These are phyloP conservation scores for Glaucopsyche alexis DNA, from an alignment of 2,888 invertebrate species.

Conservation along the genomic window DNA sequence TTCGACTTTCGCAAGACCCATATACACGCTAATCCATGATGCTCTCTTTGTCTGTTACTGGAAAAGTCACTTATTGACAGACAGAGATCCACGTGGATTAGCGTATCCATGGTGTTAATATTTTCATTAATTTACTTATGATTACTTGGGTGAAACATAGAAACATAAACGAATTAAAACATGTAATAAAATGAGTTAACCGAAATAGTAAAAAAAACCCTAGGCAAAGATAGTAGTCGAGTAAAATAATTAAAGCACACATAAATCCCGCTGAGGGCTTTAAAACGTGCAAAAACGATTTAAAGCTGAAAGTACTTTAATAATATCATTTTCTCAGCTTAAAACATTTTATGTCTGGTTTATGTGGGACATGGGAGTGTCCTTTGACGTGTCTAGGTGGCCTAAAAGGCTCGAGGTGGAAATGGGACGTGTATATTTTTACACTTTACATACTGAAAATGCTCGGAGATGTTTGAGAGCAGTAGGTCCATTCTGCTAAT, in stretches of 20 bases:
- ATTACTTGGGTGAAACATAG: no score
- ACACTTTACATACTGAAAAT: not conserved
- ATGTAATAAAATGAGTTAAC: no score
- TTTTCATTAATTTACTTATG: no score
- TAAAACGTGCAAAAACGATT: not conserved
- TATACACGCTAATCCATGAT: no score
- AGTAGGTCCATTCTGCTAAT: not conserved
- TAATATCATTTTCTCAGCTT: not conserved
- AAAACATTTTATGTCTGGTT: conserved; percentile 2
- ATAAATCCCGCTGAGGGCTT: not conserved
- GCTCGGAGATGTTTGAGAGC: not conserved
- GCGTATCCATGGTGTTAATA: no score
- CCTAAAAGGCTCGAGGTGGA: not conserved
- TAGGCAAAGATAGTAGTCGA: not conserved
- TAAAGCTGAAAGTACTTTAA: not conserved
- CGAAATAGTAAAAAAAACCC: not conserved
- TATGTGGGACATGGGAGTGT: not conserved
- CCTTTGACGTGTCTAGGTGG: conserved; percentile 12
- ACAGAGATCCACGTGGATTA: no score
- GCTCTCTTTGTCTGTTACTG: no score
- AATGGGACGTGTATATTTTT: conserved; percentile 8
- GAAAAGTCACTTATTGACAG: no score
- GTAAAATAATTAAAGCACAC: not conserved
- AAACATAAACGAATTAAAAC: no score
- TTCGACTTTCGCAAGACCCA: no score